Percentiles rank a stretch among this genome's conserved stretches.
Evolutionary conservation across 2,888 invertebrate species (phyloP).

Genomic region (Acronicta leporina): DNA sequence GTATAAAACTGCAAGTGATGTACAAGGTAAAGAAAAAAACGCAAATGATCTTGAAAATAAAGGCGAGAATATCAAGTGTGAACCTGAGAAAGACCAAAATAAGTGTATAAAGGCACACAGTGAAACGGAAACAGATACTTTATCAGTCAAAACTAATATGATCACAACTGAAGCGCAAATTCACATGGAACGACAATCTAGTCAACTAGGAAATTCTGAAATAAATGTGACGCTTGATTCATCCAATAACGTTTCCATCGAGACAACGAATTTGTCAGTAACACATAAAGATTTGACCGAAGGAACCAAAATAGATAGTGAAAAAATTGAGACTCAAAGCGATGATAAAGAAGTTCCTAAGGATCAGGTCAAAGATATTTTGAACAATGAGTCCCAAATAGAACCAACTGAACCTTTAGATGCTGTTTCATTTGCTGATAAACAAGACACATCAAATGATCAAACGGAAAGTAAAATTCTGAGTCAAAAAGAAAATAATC

Average conservation of each 20-base stretch:
- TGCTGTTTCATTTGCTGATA: constrained; percentile 3
- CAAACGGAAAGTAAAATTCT: constrained; percentile 22
- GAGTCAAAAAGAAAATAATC: constrained; percentile 14
- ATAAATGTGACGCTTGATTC: constrained; percentile 82
- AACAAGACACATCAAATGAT: constrained; percentile 20
- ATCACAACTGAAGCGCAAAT: constrained; percentile 87
- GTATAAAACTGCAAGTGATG: constrained; percentile 71
- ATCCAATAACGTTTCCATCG: constrained; percentile 83
- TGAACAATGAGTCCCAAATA: constrained; percentile 31
- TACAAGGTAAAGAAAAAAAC: constrained; percentile 60
- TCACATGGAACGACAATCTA: constrained; percentile 83
- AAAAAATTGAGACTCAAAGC: constrained; percentile 45
- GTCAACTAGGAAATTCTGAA: constrained; percentile 81
- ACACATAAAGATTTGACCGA: constrained; percentile 74
- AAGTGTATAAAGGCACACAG: constrained; percentile 73
- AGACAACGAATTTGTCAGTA: constrained; percentile 78
- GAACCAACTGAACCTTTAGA: constrained; percentile 17
- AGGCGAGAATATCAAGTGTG: constrained; percentile 65
- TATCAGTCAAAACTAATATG: constrained; percentile 85
- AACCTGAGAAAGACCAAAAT: constrained; percentile 65
- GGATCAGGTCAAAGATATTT: constrained; percentile 32
- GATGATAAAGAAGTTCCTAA: constrained; percentile 37
- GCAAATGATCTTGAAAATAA: constrained; percentile 58
- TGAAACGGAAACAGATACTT: constrained; percentile 85
- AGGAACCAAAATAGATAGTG: constrained; percentile 58